Base-by-base conservation (phyloP, 1,140 invertebrate genomes). In the Plutomurus gul region DNA sequence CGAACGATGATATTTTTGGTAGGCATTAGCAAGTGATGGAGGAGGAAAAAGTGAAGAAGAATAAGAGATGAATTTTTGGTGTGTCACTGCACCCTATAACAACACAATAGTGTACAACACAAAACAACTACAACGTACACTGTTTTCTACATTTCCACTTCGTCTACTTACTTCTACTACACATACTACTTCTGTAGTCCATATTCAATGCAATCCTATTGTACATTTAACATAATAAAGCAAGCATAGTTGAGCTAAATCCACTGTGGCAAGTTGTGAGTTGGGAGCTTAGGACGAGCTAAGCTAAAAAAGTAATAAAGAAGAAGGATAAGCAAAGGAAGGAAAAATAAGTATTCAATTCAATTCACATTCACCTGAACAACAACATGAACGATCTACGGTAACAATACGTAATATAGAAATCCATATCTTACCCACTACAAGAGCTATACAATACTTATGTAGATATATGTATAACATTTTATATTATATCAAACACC, bases 61-160 rank as follows among this genome's bases (percentile, higher is more conserved):
- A 51, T 51, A 36, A 49, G 40, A 46, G 39, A 49, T 43, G 37
- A 43, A 56, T 20, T 76, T 76, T 47, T 65, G 20, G 22, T 77
- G 75, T 77, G 75, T 77, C 75, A 77, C 75, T 77, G 75, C 75
- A 40, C 75, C 43, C 75, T 39, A 25, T n/a, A 37, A 72, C 27
- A 51, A 37, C 74, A 60, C 51, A 60, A 27, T 0, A 11, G 27
- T 30, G 4, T n/a, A 60, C 30, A 65, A 65, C 36, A n/a, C n/a
- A n/a, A n/a, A n/a, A n/a, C n/a, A n/a, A n/a, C n/a, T n/a, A n/a
- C n/a, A n/a, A n/a, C n/a, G n/a, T n/a, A n/a, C n/a, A n/a, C n/a
- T n/a, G n/a, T 30, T 25, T 65, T 56, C 30, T 30, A 30, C 51
- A 30, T 56, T 65, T 8, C n/a, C 18, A 49, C 46, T 18, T 49